A percentile compares a stretch with the other conserved stretches of the same genome.
These are phyloP conservation scores for Brachionus paranguensis DNA, from an alignment of 1,140 invertebrate species.

Conservation along the genomic window DNA sequence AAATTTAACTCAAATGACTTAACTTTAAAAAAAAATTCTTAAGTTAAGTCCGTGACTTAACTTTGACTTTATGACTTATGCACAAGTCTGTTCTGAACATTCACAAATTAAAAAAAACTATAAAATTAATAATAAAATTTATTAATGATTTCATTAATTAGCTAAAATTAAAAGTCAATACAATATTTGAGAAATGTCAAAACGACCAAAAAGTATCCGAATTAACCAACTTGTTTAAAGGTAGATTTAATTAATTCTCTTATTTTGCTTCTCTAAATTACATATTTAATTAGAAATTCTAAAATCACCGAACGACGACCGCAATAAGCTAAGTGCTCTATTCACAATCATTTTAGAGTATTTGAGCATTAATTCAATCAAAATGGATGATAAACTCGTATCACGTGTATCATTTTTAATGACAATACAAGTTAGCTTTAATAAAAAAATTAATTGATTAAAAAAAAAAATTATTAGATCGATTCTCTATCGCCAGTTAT, in stretches of 20 bases:
- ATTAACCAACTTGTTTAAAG: slow-evolving; percentile 4
- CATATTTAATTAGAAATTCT: neutral
- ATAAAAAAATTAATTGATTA: neutral
- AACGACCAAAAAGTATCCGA: neutral
- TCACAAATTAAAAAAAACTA: too few species aligned
- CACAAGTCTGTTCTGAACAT: too few species aligned
- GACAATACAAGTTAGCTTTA: neutral
- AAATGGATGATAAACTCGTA: slow-evolving; percentile 21
- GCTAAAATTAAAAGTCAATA: neutral
- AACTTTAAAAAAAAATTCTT: too few species aligned
- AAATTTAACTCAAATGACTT: too few species aligned
- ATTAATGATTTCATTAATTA: neutral
- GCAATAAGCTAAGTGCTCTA: neutral
- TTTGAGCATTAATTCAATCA: neutral
- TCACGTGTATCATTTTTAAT: slow-evolving; percentile 6
- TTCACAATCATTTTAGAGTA: neutral
- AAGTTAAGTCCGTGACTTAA: too few species aligned
- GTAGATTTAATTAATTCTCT: neutral
- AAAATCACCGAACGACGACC: neutral
- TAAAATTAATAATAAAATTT: too few species aligned
- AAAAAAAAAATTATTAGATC: neutral
- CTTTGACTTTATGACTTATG: too few species aligned
- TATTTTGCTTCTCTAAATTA: neutral
- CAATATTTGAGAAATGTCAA: neutral
- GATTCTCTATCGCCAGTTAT: neutral